These are phyloP conservation scores for Macrostomum lignano DNA, from an alignment of 1,140 invertebrate genomes.

Conservation along the genomic window DNA sequence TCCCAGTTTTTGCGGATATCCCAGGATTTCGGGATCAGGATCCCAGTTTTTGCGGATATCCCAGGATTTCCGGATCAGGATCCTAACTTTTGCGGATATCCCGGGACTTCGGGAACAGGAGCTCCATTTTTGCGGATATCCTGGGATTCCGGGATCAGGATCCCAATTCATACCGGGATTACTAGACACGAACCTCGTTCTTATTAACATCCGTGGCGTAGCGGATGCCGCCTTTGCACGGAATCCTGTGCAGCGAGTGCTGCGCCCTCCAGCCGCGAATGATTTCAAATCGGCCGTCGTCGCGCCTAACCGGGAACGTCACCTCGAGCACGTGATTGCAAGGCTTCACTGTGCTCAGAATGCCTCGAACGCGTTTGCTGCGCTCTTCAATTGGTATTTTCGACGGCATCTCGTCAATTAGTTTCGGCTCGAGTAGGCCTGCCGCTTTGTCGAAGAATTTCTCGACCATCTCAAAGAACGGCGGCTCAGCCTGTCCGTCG, in stretches of 20 bases:
- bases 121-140: too few species aligned
- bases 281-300: conserved; percentile 82
- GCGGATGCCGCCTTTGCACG: conserved; percentile 78
- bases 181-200: too few species aligned
- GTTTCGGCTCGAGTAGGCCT: neutral
- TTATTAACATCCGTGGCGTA: conserved; percentile 54
- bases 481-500: conserved; percentile 3
- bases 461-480: conserved; percentile 6
- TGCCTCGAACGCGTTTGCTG: conserved; percentile 55
- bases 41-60: too few species aligned
- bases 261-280: conserved; percentile 84
- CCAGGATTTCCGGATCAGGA: too few species aligned
- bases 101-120: too few species aligned
- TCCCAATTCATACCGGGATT: too few species aligned
- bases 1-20: too few species aligned
- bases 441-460: conserved; percentile 5
- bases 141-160: too few species aligned
- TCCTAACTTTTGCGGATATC: too few species aligned
- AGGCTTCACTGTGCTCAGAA: conserved; percentile 64
- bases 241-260: conserved; percentile 77
- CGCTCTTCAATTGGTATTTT: conserved; percentile 40
- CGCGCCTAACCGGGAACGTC: conserved; percentile 65
- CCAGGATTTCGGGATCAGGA: too few species aligned
- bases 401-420: neutral
- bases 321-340: conserved; percentile 79